phyloP scores from a whole-genome alignment of 2,888 invertebrate species.

The Leucozona laternaria region DNA sequence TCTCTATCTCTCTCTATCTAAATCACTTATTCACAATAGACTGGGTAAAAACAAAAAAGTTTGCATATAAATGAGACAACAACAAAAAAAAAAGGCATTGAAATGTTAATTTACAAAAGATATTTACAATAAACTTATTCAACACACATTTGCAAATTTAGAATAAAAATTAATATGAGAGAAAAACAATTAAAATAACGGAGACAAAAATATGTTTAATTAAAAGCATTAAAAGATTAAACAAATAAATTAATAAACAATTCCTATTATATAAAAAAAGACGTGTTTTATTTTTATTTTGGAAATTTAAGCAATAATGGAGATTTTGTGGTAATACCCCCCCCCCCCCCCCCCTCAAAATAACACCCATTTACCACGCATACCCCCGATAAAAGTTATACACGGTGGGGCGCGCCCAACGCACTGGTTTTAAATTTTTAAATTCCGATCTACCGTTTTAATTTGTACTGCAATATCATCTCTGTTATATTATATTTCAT shows the following conservation, averaged over 20 bases:
- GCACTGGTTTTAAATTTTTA: too few species aligned
- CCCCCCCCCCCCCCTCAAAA: too few species aligned
- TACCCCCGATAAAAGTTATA: too few species aligned
- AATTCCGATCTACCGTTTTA: too few species aligned
- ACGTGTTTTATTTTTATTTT: neutral
- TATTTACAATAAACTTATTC: slow-evolving; percentile 60
- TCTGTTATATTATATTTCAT: too few species aligned
- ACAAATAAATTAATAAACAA: slow-evolving; percentile 59
- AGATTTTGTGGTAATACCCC: too few species aligned
- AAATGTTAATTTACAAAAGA: slow-evolving; percentile 63
- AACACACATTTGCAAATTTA: slow-evolving; percentile 66
- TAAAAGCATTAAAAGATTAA: slow-evolving; percentile 50
- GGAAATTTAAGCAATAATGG: neutral
- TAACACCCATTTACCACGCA: too few species aligned
- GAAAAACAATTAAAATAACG: slow-evolving; percentile 42
- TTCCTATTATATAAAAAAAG: slow-evolving; percentile 66
- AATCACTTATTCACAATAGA: slow-evolving; percentile 67
- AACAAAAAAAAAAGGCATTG: slow-evolving; percentile 18
- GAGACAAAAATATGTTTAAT: slow-evolving; percentile 44
- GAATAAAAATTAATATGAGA: slow-evolving; percentile 56
- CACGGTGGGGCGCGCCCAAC: too few species aligned
- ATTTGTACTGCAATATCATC: too few species aligned
- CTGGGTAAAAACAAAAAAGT: slow-evolving; percentile 56
- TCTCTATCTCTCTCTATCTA: slow-evolving; percentile 43
- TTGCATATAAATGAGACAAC: slow-evolving; percentile 47